Conservation (phyloP, 2,888 invertebrate species). For the Sphaerophoria taeniata region DNA sequence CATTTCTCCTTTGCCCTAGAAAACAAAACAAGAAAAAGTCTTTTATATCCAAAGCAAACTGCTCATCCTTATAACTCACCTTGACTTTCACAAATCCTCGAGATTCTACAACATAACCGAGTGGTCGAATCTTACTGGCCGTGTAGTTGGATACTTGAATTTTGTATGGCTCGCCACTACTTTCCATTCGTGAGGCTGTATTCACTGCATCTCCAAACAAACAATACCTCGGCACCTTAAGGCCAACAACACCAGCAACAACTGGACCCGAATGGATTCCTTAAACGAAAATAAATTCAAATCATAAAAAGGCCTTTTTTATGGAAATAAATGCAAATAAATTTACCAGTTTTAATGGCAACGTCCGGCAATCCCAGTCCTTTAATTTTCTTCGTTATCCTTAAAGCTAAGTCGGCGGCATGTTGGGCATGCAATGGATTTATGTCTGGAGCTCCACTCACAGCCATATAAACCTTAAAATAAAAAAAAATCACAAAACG, state of each 20-base stretch:
- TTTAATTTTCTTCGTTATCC: conserved; percentile 88
- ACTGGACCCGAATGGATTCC: conserved; percentile 94
- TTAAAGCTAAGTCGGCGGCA: conserved; percentile 90
- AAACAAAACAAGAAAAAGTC: not conserved
- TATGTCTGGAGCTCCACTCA: conserved; percentile 93
- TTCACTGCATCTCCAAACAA: conserved; percentile 96
- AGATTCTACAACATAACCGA: conserved; percentile 87
- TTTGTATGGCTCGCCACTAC: conserved; percentile 86
- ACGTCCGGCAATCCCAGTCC: conserved; percentile 86
- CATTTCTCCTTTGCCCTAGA: conserved; percentile 94
- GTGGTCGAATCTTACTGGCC: conserved; percentile 86
- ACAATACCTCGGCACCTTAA: conserved; percentile 93
- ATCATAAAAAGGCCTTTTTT: not conserved
- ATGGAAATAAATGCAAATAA: conserved; percentile 13
- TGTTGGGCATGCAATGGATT: conserved; percentile 89
- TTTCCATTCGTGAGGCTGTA: conserved; percentile 95
- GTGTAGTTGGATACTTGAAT: conserved; percentile 91
- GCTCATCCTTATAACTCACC: conserved; percentile 82
- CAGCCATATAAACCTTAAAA: conserved; percentile 91
- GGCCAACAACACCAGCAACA: conserved; percentile 93
- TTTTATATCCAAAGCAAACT: not conserved
- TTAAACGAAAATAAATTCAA: conserved; percentile 76
- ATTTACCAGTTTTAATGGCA: conserved; percentile 86
- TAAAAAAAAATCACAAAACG: conserved; percentile 1
- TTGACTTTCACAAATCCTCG: conserved; percentile 92